Conservation (phyloP, 2,113 vertebrate genomes). For the Perccottus glenii region DNA sequence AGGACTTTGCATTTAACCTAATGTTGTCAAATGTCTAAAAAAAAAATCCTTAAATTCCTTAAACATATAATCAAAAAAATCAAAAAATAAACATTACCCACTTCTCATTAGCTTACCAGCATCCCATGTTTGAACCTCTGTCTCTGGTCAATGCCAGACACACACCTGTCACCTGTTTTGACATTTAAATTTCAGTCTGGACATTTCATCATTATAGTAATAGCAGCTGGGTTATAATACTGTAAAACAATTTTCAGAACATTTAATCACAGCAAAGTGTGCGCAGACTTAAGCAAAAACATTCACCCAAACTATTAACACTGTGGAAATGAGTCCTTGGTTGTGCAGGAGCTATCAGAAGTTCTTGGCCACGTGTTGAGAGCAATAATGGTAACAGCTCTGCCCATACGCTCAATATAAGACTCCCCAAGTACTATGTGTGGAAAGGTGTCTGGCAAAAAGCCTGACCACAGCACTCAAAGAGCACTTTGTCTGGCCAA, state of each 20-base stretch:
- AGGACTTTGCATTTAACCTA: too few relatives aligned
- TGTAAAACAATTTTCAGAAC: slow-evolving; percentile 43
- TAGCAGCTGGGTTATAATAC: slow-evolving; percentile 23
- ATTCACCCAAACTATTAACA: slow-evolving; percentile 38
- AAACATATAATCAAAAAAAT: too few relatives aligned
- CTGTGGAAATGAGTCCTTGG: slow-evolving; percentile 34
- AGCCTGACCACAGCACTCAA: slow-evolving; percentile 82
- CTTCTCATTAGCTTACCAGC: neutral
- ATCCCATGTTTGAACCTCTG: neutral
- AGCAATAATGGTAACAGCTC: slow-evolving; percentile 71
- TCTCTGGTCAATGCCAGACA: slow-evolving; percentile 22
- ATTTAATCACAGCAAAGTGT: slow-evolving; percentile 41
- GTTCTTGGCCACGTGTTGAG: slow-evolving; percentile 65
- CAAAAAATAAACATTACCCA: too few relatives aligned
- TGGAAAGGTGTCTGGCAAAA: slow-evolving; percentile 82
- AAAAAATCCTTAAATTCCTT: too few relatives aligned
- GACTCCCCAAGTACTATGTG: slow-evolving; percentile 78
- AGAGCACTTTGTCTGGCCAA: slow-evolving; percentile 82
- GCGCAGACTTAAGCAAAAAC: slow-evolving; percentile 62
- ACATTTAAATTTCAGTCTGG: slow-evolving; percentile 36
- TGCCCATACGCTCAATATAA: slow-evolving; percentile 74
- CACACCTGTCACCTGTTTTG: slow-evolving; percentile 53
- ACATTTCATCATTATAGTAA: slow-evolving; percentile 35
- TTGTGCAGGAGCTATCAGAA: slow-evolving; percentile 63
- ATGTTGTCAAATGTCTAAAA: too few relatives aligned